A percentile compares a stretch with the other conserved stretches of the same genome.
These are phyloP conservation scores for Hipposideros armiger DNA, from an alignment of 2,113 vertebrate genomes.

Conservation along the genomic window DNA sequence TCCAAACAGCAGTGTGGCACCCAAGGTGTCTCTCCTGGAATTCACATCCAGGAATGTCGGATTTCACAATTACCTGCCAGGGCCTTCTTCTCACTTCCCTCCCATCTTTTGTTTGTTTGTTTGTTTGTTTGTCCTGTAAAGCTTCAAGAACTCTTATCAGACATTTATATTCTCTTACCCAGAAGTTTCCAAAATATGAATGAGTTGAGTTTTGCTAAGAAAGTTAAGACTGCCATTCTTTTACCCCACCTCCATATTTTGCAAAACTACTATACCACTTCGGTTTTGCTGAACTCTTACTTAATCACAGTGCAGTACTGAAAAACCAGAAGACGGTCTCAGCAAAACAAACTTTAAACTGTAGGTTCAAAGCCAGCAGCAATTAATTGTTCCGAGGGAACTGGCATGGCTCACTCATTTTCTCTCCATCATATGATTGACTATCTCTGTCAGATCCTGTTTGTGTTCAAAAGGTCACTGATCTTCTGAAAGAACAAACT, in stretches of 20 bases:
- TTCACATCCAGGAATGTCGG: not conserved
- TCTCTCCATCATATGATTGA: not conserved
- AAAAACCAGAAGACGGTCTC: not conserved
- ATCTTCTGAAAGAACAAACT: constrained; percentile 68
- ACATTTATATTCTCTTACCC: not conserved
- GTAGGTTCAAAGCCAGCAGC: not conserved
- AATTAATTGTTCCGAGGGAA: constrained; percentile 17
- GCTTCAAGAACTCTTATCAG: not conserved
- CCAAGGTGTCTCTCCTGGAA: not conserved
- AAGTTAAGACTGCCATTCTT: not conserved
- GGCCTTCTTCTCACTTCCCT: not conserved
- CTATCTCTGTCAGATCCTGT: constrained; percentile 67
- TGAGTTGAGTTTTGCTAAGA: not conserved
- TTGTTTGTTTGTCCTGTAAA: not conserved
- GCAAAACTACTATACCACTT: not conserved
- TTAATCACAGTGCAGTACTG: not conserved
- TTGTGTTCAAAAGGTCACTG: constrained; percentile 73
- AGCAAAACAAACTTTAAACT: constrained; percentile 39
- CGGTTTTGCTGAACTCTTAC: not conserved
- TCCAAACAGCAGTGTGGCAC: not conserved
- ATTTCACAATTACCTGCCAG: not conserved
- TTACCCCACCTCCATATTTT: not conserved
- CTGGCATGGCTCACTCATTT: not conserved
- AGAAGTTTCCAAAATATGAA: not conserved
- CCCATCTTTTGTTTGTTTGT: too few species aligned